These are phyloP conservation scores for Gryllus longicercus DNA, from an alignment of 2,888 invertebrate genomes.

Conservation along the genomic window DNA sequence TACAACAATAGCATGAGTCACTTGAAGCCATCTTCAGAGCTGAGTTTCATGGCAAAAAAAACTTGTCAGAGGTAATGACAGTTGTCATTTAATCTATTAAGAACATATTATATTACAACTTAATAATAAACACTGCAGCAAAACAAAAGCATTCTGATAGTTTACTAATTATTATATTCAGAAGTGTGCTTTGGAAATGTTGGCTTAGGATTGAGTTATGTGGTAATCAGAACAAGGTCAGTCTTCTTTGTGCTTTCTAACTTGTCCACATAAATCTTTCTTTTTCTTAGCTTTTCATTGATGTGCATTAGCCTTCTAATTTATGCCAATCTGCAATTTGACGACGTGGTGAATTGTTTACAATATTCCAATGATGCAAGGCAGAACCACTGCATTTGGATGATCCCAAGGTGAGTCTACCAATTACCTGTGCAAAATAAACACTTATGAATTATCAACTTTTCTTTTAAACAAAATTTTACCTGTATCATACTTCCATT, in stretches of 20 bases:
- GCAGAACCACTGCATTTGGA: slow-evolving; percentile 75
- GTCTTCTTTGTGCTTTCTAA: slow-evolving; percentile 7
- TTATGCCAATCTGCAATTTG: slow-evolving; percentile 99
- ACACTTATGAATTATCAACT: background rate
- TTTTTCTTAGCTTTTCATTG: background rate
- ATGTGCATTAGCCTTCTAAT: slow-evolving; percentile 69
- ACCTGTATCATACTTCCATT: background rate
- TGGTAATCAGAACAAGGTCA: slow-evolving; percentile 3
- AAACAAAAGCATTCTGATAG: no score
- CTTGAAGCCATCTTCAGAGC: no score
- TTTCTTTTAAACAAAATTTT: background rate
- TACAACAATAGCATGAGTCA: no score
- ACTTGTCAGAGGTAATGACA: no score
- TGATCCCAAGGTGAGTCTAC: slow-evolving; percentile 88
- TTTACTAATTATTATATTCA: no score
- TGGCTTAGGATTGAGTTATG: no score
- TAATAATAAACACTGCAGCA: no score
- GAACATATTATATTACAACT: no score
- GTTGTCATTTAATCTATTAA: no score
- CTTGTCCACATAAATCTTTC: background rate
- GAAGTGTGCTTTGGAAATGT: no score
- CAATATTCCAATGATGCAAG: slow-evolving; percentile 95
- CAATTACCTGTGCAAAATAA: slow-evolving; percentile 71
- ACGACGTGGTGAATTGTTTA: slow-evolving; percentile 91
- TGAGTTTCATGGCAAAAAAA: no score